These are phyloP conservation scores for Pardalotus punctatus DNA, from an alignment of 2,113 vertebrate species.

Conservation along the genomic window DNA sequence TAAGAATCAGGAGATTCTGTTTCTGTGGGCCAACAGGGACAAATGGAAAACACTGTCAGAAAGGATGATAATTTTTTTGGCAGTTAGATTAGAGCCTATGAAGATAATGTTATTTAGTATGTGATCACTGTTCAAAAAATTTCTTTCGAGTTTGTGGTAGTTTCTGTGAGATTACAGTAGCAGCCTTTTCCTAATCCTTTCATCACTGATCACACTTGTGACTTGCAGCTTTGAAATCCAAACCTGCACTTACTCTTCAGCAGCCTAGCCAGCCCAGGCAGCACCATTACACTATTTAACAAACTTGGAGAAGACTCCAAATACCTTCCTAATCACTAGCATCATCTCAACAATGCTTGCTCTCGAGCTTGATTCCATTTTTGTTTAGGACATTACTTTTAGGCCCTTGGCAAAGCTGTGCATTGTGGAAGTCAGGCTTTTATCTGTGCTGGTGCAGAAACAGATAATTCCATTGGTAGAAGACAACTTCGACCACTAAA, in stretches of 20 bases:
- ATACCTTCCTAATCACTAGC: background rate
- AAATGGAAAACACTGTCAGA: background rate
- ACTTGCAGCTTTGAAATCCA: background rate
- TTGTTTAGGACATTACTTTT: background rate
- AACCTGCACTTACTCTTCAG: background rate
- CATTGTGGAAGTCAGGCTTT: background rate
- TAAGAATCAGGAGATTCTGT: background rate
- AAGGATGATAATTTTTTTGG: background rate
- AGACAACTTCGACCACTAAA: background rate
- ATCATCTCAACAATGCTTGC: background rate
- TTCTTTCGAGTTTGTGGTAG: background rate
- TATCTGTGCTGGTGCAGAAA: background rate
- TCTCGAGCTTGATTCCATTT: background rate
- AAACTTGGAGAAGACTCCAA: background rate
- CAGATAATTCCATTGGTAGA: background rate
- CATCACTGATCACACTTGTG: background rate
- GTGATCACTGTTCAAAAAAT: background rate
- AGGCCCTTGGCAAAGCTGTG: background rate
- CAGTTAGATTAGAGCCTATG: background rate
- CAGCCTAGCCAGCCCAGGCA: background rate
- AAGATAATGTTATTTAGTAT: background rate
- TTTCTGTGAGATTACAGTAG: background rate
- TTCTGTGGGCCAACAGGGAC: background rate
- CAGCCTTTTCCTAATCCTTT: background rate
- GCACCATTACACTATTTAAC: background rate